These are phyloP conservation scores for Clitarchus hookeri DNA, from an alignment of 2,888 invertebrate genomes.

Conservation along the genomic window DNA sequence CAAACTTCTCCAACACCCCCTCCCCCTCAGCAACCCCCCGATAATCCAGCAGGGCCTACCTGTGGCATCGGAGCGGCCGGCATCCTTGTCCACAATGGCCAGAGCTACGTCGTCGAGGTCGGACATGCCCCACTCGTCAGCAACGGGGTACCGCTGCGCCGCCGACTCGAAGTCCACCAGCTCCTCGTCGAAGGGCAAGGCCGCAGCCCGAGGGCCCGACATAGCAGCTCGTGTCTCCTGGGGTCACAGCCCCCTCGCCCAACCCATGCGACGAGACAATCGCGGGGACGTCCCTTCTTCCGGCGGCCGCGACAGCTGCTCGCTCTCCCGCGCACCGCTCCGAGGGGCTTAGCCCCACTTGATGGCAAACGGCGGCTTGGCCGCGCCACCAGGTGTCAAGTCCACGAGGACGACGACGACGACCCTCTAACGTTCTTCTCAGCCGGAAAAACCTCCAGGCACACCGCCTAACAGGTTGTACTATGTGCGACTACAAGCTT, in stretches of 20 bases:
- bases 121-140: conserved; percentile 37
- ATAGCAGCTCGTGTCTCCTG: too few relatives aligned
- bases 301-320: background rate
- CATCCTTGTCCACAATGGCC: conserved; percentile 28
- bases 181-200: conserved; percentile 20
- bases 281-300: background rate
- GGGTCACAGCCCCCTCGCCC: background rate
- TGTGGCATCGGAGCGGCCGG: background rate
- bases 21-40: background rate
- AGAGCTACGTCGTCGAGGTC: conserved; percentile 38
- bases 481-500: too few relatives aligned
- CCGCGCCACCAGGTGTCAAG: too few relatives aligned
- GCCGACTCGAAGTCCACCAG: conserved; percentile 40
- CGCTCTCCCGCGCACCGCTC: background rate
- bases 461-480: too few relatives aligned
- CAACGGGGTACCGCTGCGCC: conserved; percentile 32
- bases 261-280: background rate
- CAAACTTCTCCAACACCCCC: background rate
- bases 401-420: too few relatives aligned
- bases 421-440: too few relatives aligned
- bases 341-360: background rate
- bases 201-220: too few relatives aligned
- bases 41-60: background rate
- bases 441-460: too few relatives aligned
- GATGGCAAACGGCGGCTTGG: too few relatives aligned